phyloP scores from a whole-genome alignment of 2,888 invertebrate genomes.

The Tenthredo scrophulariae region DNA sequence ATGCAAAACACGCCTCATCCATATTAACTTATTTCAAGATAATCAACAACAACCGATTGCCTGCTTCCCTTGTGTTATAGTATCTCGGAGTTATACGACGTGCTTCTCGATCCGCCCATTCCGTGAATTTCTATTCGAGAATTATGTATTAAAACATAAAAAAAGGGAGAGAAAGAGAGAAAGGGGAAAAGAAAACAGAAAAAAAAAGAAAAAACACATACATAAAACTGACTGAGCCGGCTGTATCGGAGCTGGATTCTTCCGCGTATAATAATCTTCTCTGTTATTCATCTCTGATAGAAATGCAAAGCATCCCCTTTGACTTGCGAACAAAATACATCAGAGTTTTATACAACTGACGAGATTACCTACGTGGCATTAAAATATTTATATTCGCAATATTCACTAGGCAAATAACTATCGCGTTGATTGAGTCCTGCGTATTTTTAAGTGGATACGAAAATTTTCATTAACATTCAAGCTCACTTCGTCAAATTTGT shows the following conservation, averaged over 20 bases:
- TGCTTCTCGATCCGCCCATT: not conserved
- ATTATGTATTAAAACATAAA: not conserved
- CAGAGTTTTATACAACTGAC: not conserved
- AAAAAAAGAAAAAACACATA: not conserved
- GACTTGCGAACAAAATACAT: not conserved
- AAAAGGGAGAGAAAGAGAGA: not conserved
- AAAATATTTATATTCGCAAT: not conserved
- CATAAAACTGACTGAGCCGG: not conserved
- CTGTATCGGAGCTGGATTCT: not conserved
- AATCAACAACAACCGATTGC: slow-evolving; percentile 53
- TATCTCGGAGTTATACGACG: slow-evolving; percentile 9
- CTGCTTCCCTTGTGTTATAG: slow-evolving; percentile 16
- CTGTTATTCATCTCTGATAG: slow-evolving; percentile 10
- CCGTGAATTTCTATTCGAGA: not conserved
- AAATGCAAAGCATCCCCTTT: not conserved
- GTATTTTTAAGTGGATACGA: not conserved
- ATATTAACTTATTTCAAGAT: slow-evolving; percentile 53
- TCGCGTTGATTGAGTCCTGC: not conserved
- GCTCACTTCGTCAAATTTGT: not conserved
- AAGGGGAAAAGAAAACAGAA: not conserved
- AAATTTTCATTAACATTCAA: not conserved
- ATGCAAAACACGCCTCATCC: slow-evolving; percentile 52
- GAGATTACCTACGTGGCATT: not conserved
- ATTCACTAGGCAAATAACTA: not conserved
- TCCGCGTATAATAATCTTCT: slow-evolving; percentile 8